Base-by-base conservation (phyloP, 2,888 invertebrate genomes). In the Drosophila prolongata region DNA sequence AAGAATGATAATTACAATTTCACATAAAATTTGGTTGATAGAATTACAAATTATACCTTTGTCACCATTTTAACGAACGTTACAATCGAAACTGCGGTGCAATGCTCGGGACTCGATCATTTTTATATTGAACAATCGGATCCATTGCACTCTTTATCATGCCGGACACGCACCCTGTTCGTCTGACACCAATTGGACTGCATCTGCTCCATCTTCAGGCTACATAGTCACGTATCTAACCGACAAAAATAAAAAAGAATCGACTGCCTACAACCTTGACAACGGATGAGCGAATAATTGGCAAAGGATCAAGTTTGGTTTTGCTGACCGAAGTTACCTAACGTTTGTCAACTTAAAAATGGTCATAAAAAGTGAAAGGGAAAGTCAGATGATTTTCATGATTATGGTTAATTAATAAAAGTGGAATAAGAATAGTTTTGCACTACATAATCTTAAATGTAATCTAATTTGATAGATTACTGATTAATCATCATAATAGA, bases 41-140 rank as follows among this genome's bases (percentile, higher is more conserved):
- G 8, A 16, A 6, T 30, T 16, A n/a, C 6, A 27, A 19, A 27
- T 27, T 27, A 58, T 71, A 85, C 85, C 81, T 87, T 76, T 35
- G 73, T 50, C 35, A 77, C 50, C 85, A 86, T 86, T 77, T 71
- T 75, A 54, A 37, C 14, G 27, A 19, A 52, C 61, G 59, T 40
- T 76, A 61, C 69, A 80, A 73, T 76, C 56, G 71, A 72, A 70
- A 89, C 77, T 84, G 77, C 73, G 78, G 56, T 68, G 35, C 27
- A 62, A 54, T 47, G 55, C 16, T 49, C 61, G 27, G 5, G 11
- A 19, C 37, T 27, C 58, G 70, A 70, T 75, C 87, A 86, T 60
- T 89, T 89, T 90, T 89, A 89, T 89, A 89, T 74, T 46, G 60
- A 77, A 66, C 71, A 59, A 66, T 60, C 54, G 43, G 37, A 70